Base-by-base conservation (phyloP, 2,888 invertebrate genomes). In the Polia nebulosa region DNA sequence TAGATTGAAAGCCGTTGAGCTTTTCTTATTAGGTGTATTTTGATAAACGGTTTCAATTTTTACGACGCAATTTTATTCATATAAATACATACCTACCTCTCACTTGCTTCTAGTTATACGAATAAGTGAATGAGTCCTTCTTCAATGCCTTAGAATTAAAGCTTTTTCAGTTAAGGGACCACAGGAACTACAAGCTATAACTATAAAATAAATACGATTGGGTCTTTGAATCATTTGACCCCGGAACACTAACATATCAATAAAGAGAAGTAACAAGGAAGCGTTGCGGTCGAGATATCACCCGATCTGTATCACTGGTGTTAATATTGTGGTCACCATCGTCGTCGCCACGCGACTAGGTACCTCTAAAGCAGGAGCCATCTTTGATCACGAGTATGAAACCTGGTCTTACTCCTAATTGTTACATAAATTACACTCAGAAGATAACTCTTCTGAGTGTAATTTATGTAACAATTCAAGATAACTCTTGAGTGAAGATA, bases 261-360 rank as follows among this genome's bases (percentile, higher is more conserved):
- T 74, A 76, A 64, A 74, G 72, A 72, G 76, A 66, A 76, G 62
- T 79, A 79, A 72, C 77, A 72, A 84, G 80, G 78, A 78, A 80
- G 67, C 68, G 39, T 73, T 82, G 87, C 60, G 86, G 85, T 86
- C 53, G 47, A 55, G 41, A 69, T 78, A 83, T 81, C 79, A 85
- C 66, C 49, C 72, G 77, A 87, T 85, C 77, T 59, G 73, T 77
- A 77, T 74, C 75, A 60, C 53, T 59, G 78, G 68, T 81, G 83
- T 79, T 77, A 72, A 70, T 75, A 63, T 68, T 83, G 82, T 68
- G 84, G 84, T 81, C 27, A 51, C 60, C 71, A 41, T 60, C 64
- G 72, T 72, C 70, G 71, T 55, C 60, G 56, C 57, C 73, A 76
- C 77, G 71, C 62, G 72, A 62, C 69, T 63, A 47, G 36, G 49